Percentiles rank a stretch among this genome's conserved stretches.
Conservation (phyloP, 2,888 invertebrate genomes). For the Cryptus viduatorius region DNA sequence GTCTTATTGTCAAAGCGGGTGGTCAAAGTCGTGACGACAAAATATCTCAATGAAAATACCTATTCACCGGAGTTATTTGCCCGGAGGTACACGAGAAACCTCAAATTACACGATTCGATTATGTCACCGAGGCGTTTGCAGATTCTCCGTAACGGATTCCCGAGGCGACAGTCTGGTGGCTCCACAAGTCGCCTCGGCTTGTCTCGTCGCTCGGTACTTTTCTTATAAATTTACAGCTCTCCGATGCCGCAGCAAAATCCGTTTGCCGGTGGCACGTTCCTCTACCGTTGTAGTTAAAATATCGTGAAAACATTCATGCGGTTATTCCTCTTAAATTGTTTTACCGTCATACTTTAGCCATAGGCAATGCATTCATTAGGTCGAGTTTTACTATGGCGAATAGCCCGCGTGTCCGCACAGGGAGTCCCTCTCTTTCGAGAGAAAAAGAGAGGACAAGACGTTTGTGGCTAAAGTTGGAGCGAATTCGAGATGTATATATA, state of each 20-base stretch:
- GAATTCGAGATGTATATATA: conserved; percentile 50
- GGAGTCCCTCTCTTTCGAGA: background rate
- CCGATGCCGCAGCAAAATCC: background rate
- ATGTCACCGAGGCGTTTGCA: conserved; percentile 27
- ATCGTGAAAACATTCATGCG: conserved; percentile 62
- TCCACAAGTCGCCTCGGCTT: background rate
- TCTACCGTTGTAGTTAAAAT: conserved; percentile 56
- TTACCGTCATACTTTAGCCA: conserved; percentile 72
- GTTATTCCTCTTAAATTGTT: conserved; percentile 79
- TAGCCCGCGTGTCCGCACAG: conserved; percentile 73
- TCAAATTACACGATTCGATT: conserved; percentile 33
- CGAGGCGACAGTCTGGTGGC: conserved; percentile 16
- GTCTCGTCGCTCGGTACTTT: background rate
- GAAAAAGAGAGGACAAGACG: background rate
- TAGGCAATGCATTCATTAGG: conserved; percentile 83
- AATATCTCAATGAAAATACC: background rate
- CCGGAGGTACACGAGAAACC: background rate
- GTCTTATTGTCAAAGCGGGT: background rate
- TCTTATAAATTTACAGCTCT: conserved; percentile 35
- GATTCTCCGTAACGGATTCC: conserved; percentile 34
- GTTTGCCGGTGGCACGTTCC: background rate
- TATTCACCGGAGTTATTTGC: background rate
- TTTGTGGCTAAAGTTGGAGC: conserved; percentile 60
- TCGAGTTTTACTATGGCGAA: conserved; percentile 79
- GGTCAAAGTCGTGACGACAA: background rate